These are phyloP conservation scores for Trachythela sp. DNA, from an alignment of 64 coral and sea anemone genomes.

Conservation along the genomic window DNA sequence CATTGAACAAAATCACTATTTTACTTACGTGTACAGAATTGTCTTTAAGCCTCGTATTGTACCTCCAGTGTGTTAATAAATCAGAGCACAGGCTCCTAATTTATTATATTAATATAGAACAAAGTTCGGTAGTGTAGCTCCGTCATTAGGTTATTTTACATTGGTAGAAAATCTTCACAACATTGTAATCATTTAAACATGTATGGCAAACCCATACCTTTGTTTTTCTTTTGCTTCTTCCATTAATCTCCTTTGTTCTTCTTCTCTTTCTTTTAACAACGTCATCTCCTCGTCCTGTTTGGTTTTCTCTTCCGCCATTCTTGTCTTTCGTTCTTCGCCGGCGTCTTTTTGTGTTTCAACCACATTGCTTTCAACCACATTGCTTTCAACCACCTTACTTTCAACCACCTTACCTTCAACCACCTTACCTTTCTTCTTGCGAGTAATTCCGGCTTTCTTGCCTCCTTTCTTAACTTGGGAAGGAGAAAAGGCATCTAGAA, in stretches of 20 bases:
- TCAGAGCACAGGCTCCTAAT: too few relatives aligned
- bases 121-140: too few relatives aligned
- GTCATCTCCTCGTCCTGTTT: neutral
- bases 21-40: too few relatives aligned
- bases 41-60: too few relatives aligned
- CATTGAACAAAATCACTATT: too few relatives aligned
- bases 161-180: too few relatives aligned
- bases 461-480: neutral
- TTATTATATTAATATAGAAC: too few relatives aligned
- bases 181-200: too few relatives aligned
- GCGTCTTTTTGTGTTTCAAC: too few relatives aligned
- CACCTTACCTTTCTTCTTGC: neutral
- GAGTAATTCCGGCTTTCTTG: neutral
- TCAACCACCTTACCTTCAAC: neutral
- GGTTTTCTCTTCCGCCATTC: neutral
- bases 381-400: neutral
- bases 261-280: neutral
- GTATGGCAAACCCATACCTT: neutral
- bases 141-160: too few relatives aligned
- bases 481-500: neutral
- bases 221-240: neutral
- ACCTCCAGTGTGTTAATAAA: too few relatives aligned
- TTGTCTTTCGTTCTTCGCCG: neutral
- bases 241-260: neutral
- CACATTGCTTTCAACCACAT: neutral